phyloP scores from a whole-genome alignment of 2,113 vertebrate genomes.

The Physeter macrocephalus region DNA sequence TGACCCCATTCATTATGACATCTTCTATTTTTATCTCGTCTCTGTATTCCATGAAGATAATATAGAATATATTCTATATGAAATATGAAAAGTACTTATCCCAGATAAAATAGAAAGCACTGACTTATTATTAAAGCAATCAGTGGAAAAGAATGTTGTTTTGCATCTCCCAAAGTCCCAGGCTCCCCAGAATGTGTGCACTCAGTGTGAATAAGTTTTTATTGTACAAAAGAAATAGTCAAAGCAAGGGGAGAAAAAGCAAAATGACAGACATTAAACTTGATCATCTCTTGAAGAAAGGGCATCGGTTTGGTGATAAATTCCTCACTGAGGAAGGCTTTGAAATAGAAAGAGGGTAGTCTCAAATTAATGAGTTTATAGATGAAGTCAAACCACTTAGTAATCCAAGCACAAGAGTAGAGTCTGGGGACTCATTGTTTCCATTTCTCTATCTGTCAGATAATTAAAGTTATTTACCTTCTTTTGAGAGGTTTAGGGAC shows the following conservation, averaged over 20 bases:
- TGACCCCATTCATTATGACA: not conserved
- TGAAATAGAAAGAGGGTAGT: not conserved
- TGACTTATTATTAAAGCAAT: not conserved
- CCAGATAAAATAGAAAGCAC: not conserved
- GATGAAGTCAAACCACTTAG: slow-evolving; percentile 1
- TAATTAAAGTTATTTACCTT: slow-evolving; percentile 47
- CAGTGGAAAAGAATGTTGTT: not conserved
- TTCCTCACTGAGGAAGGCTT: not conserved
- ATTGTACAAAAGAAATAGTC: not conserved
- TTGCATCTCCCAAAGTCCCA: not conserved
- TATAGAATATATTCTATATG: not conserved
- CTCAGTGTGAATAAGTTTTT: not conserved
- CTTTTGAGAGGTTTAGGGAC: not conserved
- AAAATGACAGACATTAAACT: not conserved
- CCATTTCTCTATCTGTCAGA: slow-evolving; percentile 29
- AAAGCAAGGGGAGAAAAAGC: not conserved
- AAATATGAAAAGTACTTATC: not conserved
- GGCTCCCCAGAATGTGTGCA: not conserved
- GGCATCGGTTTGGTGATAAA: not conserved
- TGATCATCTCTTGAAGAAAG: not conserved
- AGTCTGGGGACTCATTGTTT: not conserved
- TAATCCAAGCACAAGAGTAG: not conserved
- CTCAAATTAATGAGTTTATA: slow-evolving; percentile 29
- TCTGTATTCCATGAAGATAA: not conserved
- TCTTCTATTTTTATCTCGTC: not conserved